phyloP scores from a whole-genome alignment of 2,797 vertebrate species.

The Sternotherus odoratus region DNA sequence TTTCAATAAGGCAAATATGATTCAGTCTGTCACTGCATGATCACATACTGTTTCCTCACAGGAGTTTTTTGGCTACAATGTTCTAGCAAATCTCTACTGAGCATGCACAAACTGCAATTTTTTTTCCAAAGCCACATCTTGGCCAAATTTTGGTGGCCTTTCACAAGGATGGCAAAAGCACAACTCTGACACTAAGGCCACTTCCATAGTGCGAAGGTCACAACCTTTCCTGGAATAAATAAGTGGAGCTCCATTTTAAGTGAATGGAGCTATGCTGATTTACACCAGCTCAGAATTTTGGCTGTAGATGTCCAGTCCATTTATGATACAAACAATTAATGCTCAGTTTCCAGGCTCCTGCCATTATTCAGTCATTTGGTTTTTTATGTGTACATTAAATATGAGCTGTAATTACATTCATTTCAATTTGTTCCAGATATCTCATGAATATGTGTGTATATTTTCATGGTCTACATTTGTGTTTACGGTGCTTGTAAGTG shows the following conservation, averaged over 20 bases:
- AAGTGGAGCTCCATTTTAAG: background rate
- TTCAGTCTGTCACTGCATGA: no score
- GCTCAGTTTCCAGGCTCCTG: background rate
- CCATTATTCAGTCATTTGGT: background rate
- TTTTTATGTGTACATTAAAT: background rate
- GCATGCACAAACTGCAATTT: no score
- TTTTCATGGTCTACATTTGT: background rate
- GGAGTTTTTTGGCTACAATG: no score
- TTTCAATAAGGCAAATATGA: no score
- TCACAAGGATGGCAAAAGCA: no score
- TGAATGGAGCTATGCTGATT: background rate
- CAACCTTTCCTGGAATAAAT: background rate
- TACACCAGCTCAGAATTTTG: background rate
- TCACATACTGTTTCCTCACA: no score
- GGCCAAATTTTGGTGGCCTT: no score
- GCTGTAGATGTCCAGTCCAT: background rate
- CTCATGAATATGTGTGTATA: background rate
- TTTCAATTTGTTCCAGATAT: background rate
- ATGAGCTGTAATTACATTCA: background rate
- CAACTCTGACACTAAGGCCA: no score
- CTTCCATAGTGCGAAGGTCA: background rate
- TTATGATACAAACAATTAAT: background rate
- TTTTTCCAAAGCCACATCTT: no score
- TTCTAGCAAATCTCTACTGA: no score
- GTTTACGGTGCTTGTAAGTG: background rate